A percentile compares a stretch with the other conserved stretches of the same genome.
These are phyloP conservation scores for Zelostemma sp. DNA, from an alignment of 1,140 invertebrate species.

Conservation along the genomic window DNA sequence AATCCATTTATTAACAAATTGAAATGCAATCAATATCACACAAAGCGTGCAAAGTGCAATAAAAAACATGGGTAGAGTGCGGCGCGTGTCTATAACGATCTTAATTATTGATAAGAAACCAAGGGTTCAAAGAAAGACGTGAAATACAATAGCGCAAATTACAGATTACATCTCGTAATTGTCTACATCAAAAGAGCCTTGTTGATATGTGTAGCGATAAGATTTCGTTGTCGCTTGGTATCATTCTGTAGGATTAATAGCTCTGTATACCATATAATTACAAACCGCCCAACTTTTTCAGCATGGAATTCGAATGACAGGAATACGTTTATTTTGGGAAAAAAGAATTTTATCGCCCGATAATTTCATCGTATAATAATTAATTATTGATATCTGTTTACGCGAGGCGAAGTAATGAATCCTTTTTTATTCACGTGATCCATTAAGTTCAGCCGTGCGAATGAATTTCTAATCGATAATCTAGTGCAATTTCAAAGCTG, in stretches of 20 bases:
- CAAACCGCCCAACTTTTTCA: too few relatives aligned
- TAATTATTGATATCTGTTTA: not conserved
- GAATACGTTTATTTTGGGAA: too few relatives aligned
- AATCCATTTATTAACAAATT: too few relatives aligned
- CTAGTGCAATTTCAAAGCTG: conserved; percentile 38
- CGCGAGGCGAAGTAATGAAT: conserved; percentile 12
- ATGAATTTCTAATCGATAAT: conserved; percentile 40
- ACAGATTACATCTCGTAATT: conserved; percentile 30
- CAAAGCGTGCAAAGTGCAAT: too few relatives aligned
- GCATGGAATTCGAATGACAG: too few relatives aligned
- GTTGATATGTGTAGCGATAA: conserved; percentile 23
- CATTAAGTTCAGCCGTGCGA: conserved; percentile 31
- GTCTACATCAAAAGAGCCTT: conserved; percentile 17
- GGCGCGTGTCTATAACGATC: conserved; percentile 41
- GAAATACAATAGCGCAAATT: conserved; percentile 22
- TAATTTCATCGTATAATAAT: too few relatives aligned
- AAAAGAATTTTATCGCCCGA: too few relatives aligned
- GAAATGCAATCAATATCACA: too few relatives aligned
- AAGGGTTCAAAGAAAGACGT: conserved; percentile 38
- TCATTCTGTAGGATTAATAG: too few relatives aligned
- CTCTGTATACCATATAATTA: too few relatives aligned
- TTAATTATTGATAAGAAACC: conserved; percentile 57
- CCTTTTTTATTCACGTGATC: conserved; percentile 23
- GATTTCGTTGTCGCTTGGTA: conserved; percentile 15
- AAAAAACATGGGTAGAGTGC: conserved; percentile 47